These are phyloP conservation scores for Sebastes kiyomatsui DNA, from an alignment of 2,797 vertebrate species.

Conservation along the genomic window DNA sequence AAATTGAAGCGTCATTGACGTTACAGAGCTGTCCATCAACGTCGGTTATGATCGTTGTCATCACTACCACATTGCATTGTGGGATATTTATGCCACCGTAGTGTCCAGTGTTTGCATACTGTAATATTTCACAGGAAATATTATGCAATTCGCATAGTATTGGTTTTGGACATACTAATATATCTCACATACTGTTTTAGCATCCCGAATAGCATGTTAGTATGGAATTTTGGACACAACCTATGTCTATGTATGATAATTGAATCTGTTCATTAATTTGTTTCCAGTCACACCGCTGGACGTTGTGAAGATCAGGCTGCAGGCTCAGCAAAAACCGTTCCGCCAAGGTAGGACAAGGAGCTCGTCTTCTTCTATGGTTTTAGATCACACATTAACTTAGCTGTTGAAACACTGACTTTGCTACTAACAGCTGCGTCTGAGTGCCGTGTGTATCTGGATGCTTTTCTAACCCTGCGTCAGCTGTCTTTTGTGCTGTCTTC, in stretches of 20 bases:
- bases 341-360: constrained; percentile 79
- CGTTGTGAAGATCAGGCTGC: constrained; percentile 95
- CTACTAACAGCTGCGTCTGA: neutral
- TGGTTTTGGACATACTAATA: neutral
- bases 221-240: neutral
- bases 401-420: neutral
- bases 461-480: constrained; percentile 41
- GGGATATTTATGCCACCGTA: neutral
- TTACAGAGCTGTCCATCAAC: neutral
- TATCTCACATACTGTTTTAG: neutral
- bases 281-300: constrained; percentile 92
- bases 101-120: neutral
- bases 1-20: neutral
- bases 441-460: neutral
- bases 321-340: constrained; percentile 90
- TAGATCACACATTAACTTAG: neutral
- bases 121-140: neutral
- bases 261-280: neutral
- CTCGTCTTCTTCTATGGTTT: constrained; percentile 7
- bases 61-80: neutral
- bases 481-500: neutral
- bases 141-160: neutral
- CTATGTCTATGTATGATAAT: neutral
- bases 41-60: neutral
- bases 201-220: neutral